Evolutionary conservation across 2,888 invertebrate species (phyloP).

Genomic region (Chymomyza caudatula): DNA sequence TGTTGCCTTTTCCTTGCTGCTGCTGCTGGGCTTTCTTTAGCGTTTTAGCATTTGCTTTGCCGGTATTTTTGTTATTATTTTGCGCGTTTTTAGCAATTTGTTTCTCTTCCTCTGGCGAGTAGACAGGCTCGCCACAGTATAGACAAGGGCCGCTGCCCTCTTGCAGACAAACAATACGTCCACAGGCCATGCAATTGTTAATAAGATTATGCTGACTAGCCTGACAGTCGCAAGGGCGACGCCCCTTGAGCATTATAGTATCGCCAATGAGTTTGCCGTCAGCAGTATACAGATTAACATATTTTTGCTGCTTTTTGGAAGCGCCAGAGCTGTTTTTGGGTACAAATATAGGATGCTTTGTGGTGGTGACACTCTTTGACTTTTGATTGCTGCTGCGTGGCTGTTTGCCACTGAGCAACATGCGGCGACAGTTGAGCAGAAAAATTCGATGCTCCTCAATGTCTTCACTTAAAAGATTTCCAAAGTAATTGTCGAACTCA

Average conservation of each 20-base stretch:
- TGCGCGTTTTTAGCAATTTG: slow-evolving; percentile 77
- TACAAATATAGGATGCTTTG: slow-evolving; percentile 1
- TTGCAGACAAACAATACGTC: slow-evolving; percentile 95
- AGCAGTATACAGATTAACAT: slow-evolving; percentile 85
- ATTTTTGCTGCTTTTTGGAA: slow-evolving; percentile 84
- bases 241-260: slow-evolving; percentile 83
- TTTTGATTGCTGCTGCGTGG: slow-evolving; percentile 31
- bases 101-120: slow-evolving; percentile 86
- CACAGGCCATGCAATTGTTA: slow-evolving; percentile 95
- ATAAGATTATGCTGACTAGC: slow-evolving; percentile 92
- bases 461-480: slow-evolving; percentile 84
- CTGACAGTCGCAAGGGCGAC: slow-evolving; percentile 94
- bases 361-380: neutral
- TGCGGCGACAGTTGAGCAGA: slow-evolving; percentile 81
- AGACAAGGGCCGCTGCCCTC: slow-evolving; percentile 98
- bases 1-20: slow-evolving; percentile 41
- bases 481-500: slow-evolving; percentile 88
- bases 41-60: slow-evolving; percentile 1
- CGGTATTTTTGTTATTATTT: slow-evolving; percentile 81
- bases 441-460: slow-evolving; percentile 84
- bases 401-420: slow-evolving; percentile 78
- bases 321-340: slow-evolving; percentile 50
- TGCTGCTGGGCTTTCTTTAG: slow-evolving; percentile 14
- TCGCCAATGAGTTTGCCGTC: slow-evolving; percentile 83
- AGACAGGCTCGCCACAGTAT: slow-evolving; percentile 92